Conservation (phyloP, 2,797 vertebrate species). For the Neomorphus geoffroyi region DNA sequence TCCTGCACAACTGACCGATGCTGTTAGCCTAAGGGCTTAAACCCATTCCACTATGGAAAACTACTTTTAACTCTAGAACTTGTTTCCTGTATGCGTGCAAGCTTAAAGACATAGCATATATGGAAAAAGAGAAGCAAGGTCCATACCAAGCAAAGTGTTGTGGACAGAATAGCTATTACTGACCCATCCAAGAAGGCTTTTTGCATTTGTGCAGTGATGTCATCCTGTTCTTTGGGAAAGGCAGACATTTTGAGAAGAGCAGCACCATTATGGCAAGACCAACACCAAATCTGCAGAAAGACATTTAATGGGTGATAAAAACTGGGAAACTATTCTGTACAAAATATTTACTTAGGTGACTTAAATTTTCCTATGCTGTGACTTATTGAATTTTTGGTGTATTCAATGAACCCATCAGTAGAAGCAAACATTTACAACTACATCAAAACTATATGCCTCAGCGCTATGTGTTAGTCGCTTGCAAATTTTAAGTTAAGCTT, state of each 20-base stretch:
- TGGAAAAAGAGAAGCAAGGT: conserved; percentile 44
- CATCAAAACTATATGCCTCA: not conserved
- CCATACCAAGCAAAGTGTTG: conserved; percentile 58
- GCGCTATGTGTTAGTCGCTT: not conserved
- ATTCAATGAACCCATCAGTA: not conserved
- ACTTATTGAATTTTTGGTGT: not conserved
- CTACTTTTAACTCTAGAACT: not conserved
- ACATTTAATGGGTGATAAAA: not conserved
- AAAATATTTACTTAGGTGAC: not conserved
- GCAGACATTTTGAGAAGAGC: conserved; percentile 86
- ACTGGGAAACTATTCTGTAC: not conserved
- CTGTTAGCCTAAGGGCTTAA: not conserved
- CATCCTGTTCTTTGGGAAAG: conserved; percentile 82
- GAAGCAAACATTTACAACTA: not conserved
- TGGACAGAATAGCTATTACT: conserved; percentile 70
- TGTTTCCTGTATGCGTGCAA: conserved; percentile 7
- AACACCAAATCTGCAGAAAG: conserved; percentile 86
- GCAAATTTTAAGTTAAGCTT: not conserved
- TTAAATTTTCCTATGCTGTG: not conserved
- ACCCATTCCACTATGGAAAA: not conserved
- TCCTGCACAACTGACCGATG: not conserved
- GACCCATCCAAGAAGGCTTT: conserved; percentile 84
- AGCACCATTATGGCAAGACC: conserved; percentile 86
- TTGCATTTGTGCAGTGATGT: conserved; percentile 75
- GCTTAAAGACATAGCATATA: conserved; percentile 38